Percentiles rank a stretch among this genome's conserved stretches.
phyloP scores from a whole-genome alignment of 2,888 invertebrate genomes.

The Ecliptopera silaceata region DNA sequence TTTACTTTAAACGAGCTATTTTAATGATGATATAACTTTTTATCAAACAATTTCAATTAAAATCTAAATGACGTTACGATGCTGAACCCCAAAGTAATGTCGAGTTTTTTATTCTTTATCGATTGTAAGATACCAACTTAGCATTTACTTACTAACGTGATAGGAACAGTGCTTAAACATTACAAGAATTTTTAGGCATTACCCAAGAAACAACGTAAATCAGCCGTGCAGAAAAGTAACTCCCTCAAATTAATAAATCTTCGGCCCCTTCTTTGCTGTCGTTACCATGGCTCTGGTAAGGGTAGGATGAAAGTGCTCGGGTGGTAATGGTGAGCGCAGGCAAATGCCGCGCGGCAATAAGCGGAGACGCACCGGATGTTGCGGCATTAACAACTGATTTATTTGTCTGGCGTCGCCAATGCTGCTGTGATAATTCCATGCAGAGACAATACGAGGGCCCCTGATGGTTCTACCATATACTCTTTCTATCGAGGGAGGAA shows the following conservation, averaged over 20 bases:
- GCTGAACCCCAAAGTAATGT: no score
- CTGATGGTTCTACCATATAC: slow-evolving; percentile 43
- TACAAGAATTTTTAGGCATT: slow-evolving; percentile 2
- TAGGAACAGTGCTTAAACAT: background rate
- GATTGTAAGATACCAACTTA: no score
- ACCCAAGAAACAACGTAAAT: slow-evolving; percentile 33
- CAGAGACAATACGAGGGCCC: slow-evolving; percentile 65
- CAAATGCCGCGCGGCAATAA: slow-evolving; percentile 59
- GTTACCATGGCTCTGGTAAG: slow-evolving; percentile 44
- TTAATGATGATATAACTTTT: background rate
- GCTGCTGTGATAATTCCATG: slow-evolving; percentile 65
- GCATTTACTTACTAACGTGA: no score
- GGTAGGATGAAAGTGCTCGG: slow-evolving; percentile 25
- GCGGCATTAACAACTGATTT: slow-evolving; percentile 78
- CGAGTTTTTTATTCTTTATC: no score
- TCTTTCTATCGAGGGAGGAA: slow-evolving; percentile 44
- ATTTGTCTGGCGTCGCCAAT: slow-evolving; percentile 74
- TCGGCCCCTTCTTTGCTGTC: slow-evolving; percentile 62
- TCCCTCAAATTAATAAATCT: slow-evolving; percentile 69
- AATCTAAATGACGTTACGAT: no score
- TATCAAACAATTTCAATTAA: no score
- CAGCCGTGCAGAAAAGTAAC: slow-evolving; percentile 53
- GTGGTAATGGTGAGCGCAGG: slow-evolving; percentile 53
- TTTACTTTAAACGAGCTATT: background rate
- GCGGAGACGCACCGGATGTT: slow-evolving; percentile 75